Evolutionary conservation across 2,113 vertebrate genomes (phyloP).

Genomic region (Dasyurus viverrinus): DNA sequence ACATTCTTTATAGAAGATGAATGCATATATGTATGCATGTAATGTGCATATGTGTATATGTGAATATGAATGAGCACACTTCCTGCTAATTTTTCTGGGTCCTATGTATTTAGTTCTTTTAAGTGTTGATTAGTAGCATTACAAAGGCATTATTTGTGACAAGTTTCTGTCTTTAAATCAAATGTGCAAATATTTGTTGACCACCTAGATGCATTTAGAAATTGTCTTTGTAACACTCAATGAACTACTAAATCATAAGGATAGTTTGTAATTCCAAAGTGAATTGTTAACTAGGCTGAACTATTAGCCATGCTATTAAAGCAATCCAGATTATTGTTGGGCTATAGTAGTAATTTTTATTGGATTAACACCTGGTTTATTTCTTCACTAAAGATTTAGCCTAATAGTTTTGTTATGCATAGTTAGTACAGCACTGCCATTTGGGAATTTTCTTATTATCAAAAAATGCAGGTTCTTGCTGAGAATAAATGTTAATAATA

Average conservation of each 20-base stretch:
- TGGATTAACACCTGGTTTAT: conserved; percentile 10
- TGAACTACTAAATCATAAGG: not conserved
- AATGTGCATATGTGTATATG: not conserved
- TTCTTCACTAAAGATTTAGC: conserved; percentile 13
- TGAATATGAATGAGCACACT: not conserved
- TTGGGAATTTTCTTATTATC: conserved; percentile 34
- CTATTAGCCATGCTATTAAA: conserved; percentile 36
- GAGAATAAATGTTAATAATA: conserved; percentile 48
- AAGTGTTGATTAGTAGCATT: not conserved
- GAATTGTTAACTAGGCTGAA: conserved; percentile 2
- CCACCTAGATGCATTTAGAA: not conserved
- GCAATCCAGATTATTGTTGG: conserved; percentile 20
- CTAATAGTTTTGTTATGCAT: conserved; percentile 33
- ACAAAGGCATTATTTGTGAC: not conserved
- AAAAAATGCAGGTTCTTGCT: conserved; percentile 40
- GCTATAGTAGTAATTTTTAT: conserved; percentile 16
- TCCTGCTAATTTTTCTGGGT: conserved; percentile 2
- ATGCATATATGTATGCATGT: not conserved
- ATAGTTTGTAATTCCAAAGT: not conserved
- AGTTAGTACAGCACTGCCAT: conserved; percentile 6
- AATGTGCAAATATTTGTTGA: not conserved
- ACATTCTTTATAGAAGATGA: not conserved
- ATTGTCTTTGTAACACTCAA: not conserved
- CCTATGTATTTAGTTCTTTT: not conserved
- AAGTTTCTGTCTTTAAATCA: not conserved